phyloP scores from a whole-genome alignment of 2,113 vertebrate species.

The Pelmatolapia mariae region DNA sequence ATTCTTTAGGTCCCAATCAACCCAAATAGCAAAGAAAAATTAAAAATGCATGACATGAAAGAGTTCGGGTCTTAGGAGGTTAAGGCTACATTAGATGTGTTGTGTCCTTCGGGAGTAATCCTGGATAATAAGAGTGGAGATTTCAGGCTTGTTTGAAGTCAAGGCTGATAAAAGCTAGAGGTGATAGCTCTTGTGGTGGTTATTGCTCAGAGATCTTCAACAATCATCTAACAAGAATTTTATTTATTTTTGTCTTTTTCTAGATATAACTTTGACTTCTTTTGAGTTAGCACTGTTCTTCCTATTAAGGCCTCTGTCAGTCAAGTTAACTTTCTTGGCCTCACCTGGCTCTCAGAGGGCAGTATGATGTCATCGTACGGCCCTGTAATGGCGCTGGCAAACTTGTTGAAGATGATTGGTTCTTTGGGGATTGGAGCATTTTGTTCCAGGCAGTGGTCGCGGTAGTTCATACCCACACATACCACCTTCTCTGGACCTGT shows the following conservation, averaged over 20 bases:
- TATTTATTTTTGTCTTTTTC: background rate
- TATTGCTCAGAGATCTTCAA: background rate
- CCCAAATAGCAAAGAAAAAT: no score
- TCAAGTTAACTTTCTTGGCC: background rate
- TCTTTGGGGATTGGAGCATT: slow-evolving; percentile 76
- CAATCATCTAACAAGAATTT: background rate
- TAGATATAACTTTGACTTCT: background rate
- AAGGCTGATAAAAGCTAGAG: background rate
- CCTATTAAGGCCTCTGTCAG: background rate
- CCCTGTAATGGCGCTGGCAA: slow-evolving; percentile 83
- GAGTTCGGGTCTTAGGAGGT: no score
- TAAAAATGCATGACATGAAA: no score
- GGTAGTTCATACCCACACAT: slow-evolving; percentile 93
- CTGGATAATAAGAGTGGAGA: background rate
- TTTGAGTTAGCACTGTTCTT: background rate
- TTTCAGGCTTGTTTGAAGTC: background rate
- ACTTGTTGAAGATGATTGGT: slow-evolving; percentile 97
- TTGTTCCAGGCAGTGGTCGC: slow-evolving; percentile 91
- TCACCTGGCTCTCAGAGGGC: slow-evolving; percentile 79
- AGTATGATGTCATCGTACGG: slow-evolving; percentile 82
- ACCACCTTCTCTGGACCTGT: slow-evolving; percentile 86
- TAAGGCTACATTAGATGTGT: background rate
- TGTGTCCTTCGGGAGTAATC: background rate
- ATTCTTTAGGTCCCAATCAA: no score
- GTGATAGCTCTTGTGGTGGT: background rate